Conservation (phyloP, 2,888 invertebrate genomes). For the Petrophora chlorosata region DNA sequence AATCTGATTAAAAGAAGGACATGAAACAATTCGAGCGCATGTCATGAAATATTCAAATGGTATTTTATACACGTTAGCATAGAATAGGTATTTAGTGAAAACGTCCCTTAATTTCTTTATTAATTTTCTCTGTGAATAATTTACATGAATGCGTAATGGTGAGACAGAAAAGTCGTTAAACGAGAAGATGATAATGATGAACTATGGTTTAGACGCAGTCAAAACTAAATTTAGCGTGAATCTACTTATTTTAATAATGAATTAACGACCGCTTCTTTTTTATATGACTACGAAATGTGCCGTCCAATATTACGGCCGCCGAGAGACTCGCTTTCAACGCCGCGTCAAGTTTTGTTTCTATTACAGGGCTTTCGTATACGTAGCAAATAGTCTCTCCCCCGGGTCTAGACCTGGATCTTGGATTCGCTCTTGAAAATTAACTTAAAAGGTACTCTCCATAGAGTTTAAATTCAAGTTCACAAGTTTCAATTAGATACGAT, state of each 20-base stretch:
- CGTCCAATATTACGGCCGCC: no score
- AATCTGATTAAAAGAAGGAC: background rate
- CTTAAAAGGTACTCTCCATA: no score
- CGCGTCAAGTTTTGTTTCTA: no score
- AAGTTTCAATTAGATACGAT: no score
- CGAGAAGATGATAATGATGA: slow-evolving; percentile 18
- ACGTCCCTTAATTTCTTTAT: slow-evolving; percentile 12
- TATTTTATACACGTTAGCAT: background rate
- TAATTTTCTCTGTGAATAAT: slow-evolving; percentile 14
- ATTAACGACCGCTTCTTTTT: background rate
- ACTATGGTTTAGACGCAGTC: slow-evolving; percentile 9
- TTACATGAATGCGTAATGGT: slow-evolving; percentile 13
- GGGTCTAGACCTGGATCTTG: no score
- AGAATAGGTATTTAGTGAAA: background rate
- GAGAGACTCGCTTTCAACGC: no score
- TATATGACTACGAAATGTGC: no score
- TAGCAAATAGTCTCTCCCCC: no score
- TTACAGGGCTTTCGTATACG: no score
- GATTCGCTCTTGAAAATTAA: no score
- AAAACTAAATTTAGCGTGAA: background rate
- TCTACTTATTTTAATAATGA: background rate
- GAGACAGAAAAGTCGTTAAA: slow-evolving; percentile 11
- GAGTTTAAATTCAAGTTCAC: no score
- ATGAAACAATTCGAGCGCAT: background rate
- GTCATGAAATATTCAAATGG: background rate